Conservation (phyloP, 2,888 invertebrate species). For the Trachelus tabidus region DNA sequence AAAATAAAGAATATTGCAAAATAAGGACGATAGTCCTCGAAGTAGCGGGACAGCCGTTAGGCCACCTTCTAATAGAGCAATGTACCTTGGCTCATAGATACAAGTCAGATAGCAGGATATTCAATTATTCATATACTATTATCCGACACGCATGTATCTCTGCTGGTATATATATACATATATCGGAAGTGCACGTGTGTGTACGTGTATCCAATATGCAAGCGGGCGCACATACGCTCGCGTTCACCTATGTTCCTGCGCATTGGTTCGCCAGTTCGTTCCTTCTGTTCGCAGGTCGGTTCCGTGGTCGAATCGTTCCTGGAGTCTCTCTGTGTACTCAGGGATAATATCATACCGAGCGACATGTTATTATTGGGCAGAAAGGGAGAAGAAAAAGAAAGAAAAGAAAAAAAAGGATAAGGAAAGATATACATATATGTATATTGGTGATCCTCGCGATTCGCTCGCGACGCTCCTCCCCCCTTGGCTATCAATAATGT, state of each 20-base stretch:
- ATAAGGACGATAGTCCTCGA: too few relatives aligned
- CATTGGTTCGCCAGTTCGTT: too few relatives aligned
- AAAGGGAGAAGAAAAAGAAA: neutral
- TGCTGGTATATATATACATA: neutral
- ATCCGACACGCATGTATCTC: slow-evolving; percentile 34
- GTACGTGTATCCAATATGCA: neutral
- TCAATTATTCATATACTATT: slow-evolving; percentile 51
- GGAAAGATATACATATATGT: slow-evolving; percentile 1
- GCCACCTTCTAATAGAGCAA: slow-evolving; percentile 25
- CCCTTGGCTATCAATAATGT: slow-evolving; percentile 31
- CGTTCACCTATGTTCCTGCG: too few relatives aligned
- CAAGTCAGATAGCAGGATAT: slow-evolving; percentile 33
- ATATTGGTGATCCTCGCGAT: neutral
- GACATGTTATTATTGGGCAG: slow-evolving; percentile 6
- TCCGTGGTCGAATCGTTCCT: too few relatives aligned
- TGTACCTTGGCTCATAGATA: slow-evolving; percentile 36
- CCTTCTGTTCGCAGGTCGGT: too few relatives aligned
- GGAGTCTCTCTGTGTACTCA: neutral
- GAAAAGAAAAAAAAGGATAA: neutral
- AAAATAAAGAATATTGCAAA: too few relatives aligned
- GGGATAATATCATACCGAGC: slow-evolving; percentile 2
- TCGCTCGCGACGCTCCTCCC: neutral
- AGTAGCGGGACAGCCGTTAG: slow-evolving; percentile 32
- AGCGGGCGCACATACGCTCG: too few relatives aligned
- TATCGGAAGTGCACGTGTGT: too few relatives aligned